These are phyloP conservation scores for Caenorhabditis angaria DNA, from an alignment of 2,888 invertebrate genomes.

Conservation along the genomic window DNA sequence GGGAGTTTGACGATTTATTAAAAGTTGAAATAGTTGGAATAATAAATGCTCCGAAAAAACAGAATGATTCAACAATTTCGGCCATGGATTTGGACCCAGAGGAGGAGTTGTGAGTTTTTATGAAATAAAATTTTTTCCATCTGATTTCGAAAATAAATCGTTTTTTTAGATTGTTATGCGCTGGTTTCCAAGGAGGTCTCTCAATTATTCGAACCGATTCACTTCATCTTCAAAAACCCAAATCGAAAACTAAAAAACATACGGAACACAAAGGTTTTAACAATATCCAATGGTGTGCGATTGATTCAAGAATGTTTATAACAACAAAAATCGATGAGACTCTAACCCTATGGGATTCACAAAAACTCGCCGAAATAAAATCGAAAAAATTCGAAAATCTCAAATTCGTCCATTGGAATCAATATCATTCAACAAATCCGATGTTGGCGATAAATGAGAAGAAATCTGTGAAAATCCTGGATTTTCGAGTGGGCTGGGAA, in stretches of 20 bases:
- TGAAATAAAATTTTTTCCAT: not conserved
- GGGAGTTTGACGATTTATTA: not conserved
- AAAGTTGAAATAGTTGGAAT: not conserved
- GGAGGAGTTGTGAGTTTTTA: not conserved
- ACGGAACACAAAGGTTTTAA: not conserved
- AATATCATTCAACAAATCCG: slow-evolving; percentile 26
- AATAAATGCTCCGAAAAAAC: not conserved
- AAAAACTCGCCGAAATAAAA: slow-evolving; percentile 1
- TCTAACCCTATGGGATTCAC: slow-evolving; percentile 18
- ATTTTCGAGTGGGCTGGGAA: not conserved
- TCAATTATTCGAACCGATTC: not conserved
- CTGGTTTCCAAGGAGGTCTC: not conserved
- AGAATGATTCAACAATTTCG: slow-evolving; percentile 10
- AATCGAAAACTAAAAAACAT: not conserved
- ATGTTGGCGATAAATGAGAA: slow-evolving; percentile 32
- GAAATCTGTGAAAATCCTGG: not conserved
- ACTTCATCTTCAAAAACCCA: not conserved
- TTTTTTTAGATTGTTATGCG: not conserved
- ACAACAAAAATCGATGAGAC: slow-evolving; percentile 17
- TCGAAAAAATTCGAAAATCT: not conserved
- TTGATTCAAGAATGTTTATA: slow-evolving; percentile 10
- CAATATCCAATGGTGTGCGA: not conserved
- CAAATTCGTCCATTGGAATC: slow-evolving; percentile 36
- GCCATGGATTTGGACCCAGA: not conserved
- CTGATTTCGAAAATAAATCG: not conserved